A percentile compares a stretch with the other conserved stretches of the same genome.
phyloP scores from a whole-genome alignment of 2,888 invertebrate species.

The Tineola bisselliella region DNA sequence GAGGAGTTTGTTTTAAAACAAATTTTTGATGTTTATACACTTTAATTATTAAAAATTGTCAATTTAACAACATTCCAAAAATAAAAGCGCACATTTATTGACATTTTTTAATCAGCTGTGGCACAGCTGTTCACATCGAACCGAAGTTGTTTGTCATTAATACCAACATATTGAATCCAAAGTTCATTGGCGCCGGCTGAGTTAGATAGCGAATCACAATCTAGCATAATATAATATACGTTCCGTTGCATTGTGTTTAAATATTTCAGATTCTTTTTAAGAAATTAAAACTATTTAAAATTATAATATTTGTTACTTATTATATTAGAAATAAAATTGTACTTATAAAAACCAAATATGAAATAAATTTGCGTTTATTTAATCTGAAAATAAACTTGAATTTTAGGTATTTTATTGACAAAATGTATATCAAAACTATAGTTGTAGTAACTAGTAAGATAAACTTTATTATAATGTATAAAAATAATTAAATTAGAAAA shows the following conservation, averaged over 20 bases:
- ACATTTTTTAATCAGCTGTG: slow-evolving; percentile 62
- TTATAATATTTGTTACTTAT: background rate
- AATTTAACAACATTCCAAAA: background rate
- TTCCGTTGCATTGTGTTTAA: slow-evolving; percentile 26
- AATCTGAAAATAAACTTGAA: too few relatives aligned
- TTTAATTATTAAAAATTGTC: background rate
- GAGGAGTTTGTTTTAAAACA: background rate
- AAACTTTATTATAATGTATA: background rate
- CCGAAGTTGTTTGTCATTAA: slow-evolving; percentile 32
- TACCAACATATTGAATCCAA: slow-evolving; percentile 28
- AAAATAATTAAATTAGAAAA: background rate
- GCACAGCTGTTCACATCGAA: slow-evolving; percentile 47
- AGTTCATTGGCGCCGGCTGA: slow-evolving; percentile 20
- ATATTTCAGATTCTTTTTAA: background rate
- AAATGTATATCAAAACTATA: too few relatives aligned
- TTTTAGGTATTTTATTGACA: too few relatives aligned
- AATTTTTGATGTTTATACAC: background rate
- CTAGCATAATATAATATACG: slow-evolving; percentile 23
- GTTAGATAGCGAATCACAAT: slow-evolving; percentile 35
- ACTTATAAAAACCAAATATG: too few relatives aligned
- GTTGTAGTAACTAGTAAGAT: too few relatives aligned
- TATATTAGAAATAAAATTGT: too few relatives aligned
- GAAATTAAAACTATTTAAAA: background rate
- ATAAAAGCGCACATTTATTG: slow-evolving; percentile 22
- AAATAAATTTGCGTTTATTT: too few relatives aligned